Evolutionary conservation across 2,888 invertebrate species (phyloP), one percentile per base, ranked within the genome.

Genomic region (Nyleta sp.): DNA sequence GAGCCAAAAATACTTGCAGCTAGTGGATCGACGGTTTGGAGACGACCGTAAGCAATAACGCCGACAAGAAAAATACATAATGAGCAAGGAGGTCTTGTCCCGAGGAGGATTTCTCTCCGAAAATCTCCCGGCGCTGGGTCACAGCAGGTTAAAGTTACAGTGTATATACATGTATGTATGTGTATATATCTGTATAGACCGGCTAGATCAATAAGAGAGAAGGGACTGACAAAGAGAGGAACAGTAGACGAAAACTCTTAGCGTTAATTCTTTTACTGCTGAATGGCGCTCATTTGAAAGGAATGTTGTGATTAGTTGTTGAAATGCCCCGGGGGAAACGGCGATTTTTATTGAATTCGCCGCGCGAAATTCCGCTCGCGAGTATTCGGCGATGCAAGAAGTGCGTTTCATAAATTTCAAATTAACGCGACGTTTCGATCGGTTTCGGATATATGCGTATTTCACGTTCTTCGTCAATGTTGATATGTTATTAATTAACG

Each of bases 121-220:
- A 68, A 57, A 57, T 38, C 48, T 48, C 18, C 20, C 46, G 28
- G 44, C 40, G 70, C 52, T 64, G 28, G 55, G 55, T 64, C 72
- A 57, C 50, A 33, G 50, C 62, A 50, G 64, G 72, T 73, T 64
- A 64, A 64, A 73, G 64, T 65, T 73, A 50, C 57, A 38, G 73
- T 46, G 38, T 50, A 33, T 57, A 52, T 17, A 28, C 46, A 57
- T 20, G 22, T 22, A 40, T 50, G 42, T 60, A 67, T n/a, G n/a
- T n/a, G n/a, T n/a, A n/a, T n/a, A n/a, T n/a, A n/a, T n/a, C n/a
- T n/a, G n/a, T 60, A 67, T 74, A 73, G 57, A 67, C n/a, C 17
- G 35, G 38, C 42, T 73, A 73, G 74, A 74, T 74, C 67, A 67
- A 74, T 74, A 74, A 60, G 46, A 65, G 55, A 67, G 67, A 74